Percentiles rank a stretch among this genome's conserved stretches.
Conservation (phyloP, 2,888 invertebrate genomes). For the Nineta flava region DNA sequence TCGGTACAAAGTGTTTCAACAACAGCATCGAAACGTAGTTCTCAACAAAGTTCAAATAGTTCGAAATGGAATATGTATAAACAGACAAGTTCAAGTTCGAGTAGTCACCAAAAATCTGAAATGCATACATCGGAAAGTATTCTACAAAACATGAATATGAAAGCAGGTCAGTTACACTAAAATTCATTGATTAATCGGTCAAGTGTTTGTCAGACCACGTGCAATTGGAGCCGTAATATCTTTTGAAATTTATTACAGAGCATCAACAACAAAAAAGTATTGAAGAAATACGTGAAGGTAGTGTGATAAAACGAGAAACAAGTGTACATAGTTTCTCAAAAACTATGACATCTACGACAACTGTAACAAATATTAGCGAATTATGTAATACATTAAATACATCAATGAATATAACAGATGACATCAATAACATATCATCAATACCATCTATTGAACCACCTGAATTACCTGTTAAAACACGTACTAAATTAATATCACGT, state of each 20-base stretch:
- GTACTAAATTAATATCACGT: slow-evolving; percentile 29
- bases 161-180: too few relatives aligned
- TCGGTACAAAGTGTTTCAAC: slow-evolving; percentile 40
- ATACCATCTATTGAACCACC: slow-evolving; percentile 27
- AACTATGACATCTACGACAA: not conserved
- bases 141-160: slow-evolving; percentile 13
- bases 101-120: slow-evolving; percentile 22
- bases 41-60: slow-evolving; percentile 39
- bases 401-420: not conserved
- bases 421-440: not conserved
- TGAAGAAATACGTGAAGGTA: not conserved
- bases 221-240: too few relatives aligned
- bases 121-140: slow-evolving; percentile 20
- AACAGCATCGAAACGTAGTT: slow-evolving; percentile 42
- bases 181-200: too few relatives aligned
- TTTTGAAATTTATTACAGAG: too few relatives aligned
- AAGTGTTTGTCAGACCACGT: too few relatives aligned
- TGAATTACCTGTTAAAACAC: slow-evolving; percentile 45
- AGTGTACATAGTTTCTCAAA: not conserved
- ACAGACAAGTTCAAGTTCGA: slow-evolving; percentile 20
- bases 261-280: not conserved
- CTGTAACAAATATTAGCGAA: not conserved
- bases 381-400: not conserved
- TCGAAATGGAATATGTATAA: slow-evolving; percentile 21
- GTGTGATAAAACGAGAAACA: not conserved